phyloP scores from a whole-genome alignment of 2,888 invertebrate species.

The Pollenia amentaria region DNA sequence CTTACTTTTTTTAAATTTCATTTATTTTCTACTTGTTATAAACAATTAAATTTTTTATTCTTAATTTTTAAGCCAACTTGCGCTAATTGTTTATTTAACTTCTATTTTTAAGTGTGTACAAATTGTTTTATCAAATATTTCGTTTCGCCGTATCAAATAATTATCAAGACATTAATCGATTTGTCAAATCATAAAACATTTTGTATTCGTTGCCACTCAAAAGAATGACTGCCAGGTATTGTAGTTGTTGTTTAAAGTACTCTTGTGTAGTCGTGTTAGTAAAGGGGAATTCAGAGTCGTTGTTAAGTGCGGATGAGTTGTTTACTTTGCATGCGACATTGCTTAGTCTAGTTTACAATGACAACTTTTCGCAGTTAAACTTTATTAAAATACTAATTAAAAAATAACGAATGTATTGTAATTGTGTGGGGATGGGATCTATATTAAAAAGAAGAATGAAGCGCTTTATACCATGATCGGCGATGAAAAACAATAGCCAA shows the following conservation, averaged over 20 bases:
- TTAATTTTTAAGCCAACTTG: slow-evolving; percentile 43
- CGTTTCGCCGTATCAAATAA: slow-evolving; percentile 14
- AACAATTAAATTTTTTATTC: slow-evolving; percentile 16
- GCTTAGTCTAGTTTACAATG: neutral
- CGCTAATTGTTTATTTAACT: slow-evolving; percentile 55
- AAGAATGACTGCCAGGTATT: no score
- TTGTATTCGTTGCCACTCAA: slow-evolving; percentile 18
- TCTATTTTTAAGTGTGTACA: slow-evolving; percentile 3
- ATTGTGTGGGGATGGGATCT: no score
- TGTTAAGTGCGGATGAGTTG: neutral
- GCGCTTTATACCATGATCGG: no score
- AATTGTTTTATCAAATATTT: slow-evolving; percentile 41
- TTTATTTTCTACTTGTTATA: neutral
- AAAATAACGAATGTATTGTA: no score
- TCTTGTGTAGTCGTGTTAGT: neutral
- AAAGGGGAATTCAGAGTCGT: slow-evolving; percentile 5
- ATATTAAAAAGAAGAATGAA: neutral
- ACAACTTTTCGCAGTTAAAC: slow-evolving; percentile 24
- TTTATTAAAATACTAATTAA: no score
- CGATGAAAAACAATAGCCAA: no score
- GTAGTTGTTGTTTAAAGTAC: neutral
- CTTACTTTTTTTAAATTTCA: neutral
- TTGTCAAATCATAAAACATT: slow-evolving; percentile 45
- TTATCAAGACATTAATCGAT: slow-evolving; percentile 66
- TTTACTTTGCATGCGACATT: neutral